Conservation (phyloP, 2,888 invertebrate genomes). For the Gastracanthus pulcherrimus region DNA sequence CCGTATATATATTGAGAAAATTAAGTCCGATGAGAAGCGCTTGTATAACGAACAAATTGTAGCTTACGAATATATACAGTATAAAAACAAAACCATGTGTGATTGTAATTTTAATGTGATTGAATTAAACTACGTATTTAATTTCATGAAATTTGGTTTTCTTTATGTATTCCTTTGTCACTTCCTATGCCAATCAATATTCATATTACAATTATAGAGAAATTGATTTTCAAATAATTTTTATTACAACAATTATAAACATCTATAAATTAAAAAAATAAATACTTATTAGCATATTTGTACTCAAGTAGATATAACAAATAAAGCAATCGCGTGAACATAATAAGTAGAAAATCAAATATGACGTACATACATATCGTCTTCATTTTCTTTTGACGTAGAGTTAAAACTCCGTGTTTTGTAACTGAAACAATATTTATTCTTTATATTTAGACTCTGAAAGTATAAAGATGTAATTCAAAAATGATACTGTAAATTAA, state of each 20-base stretch:
- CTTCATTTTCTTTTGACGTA: background rate
- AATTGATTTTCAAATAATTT: too few species aligned
- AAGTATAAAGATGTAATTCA: too few species aligned
- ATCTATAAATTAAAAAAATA: too few species aligned
- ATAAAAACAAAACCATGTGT: conserved; percentile 66
- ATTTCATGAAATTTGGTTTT: conserved; percentile 56
- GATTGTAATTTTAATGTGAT: conserved; percentile 73
- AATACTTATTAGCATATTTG: too few species aligned
- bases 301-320: background rate
- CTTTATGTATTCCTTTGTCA: background rate
- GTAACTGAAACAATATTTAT: background rate
- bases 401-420: background rate
- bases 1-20: background rate
- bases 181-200: background rate
- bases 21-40: background rate
- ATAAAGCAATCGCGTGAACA: background rate
- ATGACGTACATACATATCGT: background rate
- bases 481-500: too few species aligned
- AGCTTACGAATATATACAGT: conserved; percentile 6
- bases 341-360: background rate
- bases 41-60: conserved; percentile 34
- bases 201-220: background rate
- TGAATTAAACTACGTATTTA: conserved; percentile 72
- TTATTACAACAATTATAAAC: too few species aligned
- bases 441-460: too few species aligned